phyloP scores from a whole-genome alignment of 2,888 invertebrate species.

The Escarpia spicata region DNA sequence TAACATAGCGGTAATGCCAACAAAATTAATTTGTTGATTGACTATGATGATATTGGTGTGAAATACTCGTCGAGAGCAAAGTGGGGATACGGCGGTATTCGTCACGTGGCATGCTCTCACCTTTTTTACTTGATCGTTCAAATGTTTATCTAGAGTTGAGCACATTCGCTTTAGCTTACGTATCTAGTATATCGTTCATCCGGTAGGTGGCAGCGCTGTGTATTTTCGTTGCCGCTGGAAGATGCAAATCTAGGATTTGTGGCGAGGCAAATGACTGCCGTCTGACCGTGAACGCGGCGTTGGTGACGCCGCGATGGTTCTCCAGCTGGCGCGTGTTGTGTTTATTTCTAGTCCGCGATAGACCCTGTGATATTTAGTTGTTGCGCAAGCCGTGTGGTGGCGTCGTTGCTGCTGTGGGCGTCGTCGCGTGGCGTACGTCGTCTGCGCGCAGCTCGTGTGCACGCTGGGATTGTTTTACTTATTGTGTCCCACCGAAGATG shows the following conservation, averaged over 20 bases:
- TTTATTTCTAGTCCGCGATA: slow-evolving; percentile 6
- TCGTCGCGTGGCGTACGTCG: background rate
- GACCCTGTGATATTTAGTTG: slow-evolving; percentile 13
- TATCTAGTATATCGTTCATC: background rate
- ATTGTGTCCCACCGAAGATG: background rate
- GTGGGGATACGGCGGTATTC: background rate
- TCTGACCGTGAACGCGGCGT: background rate
- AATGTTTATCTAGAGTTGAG: slow-evolving; percentile 6
- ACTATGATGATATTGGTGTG: slow-evolving; percentile 5
- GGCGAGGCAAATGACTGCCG: background rate
- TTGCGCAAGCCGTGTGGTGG: background rate
- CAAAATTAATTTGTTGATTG: background rate
- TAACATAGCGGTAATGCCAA: background rate
- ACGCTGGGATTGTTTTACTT: background rate
- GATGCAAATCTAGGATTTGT: background rate
- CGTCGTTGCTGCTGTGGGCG: background rate
- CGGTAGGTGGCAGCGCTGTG: background rate
- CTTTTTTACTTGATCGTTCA: slow-evolving; percentile 12
- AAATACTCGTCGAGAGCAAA: background rate
- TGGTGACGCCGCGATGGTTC: background rate
- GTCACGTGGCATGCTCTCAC: slow-evolving; percentile 1
- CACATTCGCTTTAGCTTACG: slow-evolving; percentile 11
- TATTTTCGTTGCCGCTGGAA: background rate
- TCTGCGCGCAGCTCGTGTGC: background rate
- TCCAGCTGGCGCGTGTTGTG: background rate